These are phyloP conservation scores for Oncopodura yosiiana DNA, from an alignment of 1,140 invertebrate species.

Conservation along the genomic window DNA sequence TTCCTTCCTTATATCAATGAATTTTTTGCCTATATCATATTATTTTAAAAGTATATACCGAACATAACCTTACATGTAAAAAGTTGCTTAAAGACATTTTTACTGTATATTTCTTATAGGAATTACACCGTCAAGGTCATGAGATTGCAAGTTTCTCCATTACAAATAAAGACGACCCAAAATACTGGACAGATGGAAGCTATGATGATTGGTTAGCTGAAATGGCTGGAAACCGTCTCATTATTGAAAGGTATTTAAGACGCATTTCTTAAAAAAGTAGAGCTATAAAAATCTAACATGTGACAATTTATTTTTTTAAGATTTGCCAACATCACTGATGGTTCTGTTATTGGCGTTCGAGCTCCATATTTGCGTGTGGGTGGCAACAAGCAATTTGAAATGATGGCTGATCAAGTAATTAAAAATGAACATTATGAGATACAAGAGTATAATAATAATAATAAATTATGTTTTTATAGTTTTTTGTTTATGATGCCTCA, in stretches of 20 bases:
- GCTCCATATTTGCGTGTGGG: slow-evolving; percentile 83
- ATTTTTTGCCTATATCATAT: too few species aligned
- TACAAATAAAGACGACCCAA: slow-evolving; percentile 80
- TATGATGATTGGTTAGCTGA: slow-evolving; percentile 90
- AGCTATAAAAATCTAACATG: background rate
- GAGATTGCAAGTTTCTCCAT: slow-evolving; percentile 90
- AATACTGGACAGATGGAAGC: slow-evolving; percentile 75
- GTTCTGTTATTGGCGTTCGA: slow-evolving; percentile 74
- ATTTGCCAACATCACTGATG: slow-evolving; percentile 84
- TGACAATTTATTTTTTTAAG: slow-evolving; percentile 4
- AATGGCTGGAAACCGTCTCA: slow-evolving; percentile 84
- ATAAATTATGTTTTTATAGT: slow-evolving; percentile 46
- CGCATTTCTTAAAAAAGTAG: background rate
- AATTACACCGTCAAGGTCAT: slow-evolving; percentile 80
- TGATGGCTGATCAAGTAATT: slow-evolving; percentile 66
- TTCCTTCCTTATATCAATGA: too few species aligned
- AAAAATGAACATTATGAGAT: background rate
- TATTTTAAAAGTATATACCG: too few species aligned
- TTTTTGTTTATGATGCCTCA: slow-evolving; percentile 87
- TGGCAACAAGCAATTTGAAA: slow-evolving; percentile 88
- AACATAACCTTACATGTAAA: too few species aligned
- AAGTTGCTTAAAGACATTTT: too few species aligned
- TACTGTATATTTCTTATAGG: slow-evolving; percentile 44
- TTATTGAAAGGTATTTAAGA: slow-evolving; percentile 54
- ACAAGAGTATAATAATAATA: too few species aligned